Conservation (phyloP, 2,888 invertebrate species). For the Kuschelorhynchus macadamiae region DNA sequence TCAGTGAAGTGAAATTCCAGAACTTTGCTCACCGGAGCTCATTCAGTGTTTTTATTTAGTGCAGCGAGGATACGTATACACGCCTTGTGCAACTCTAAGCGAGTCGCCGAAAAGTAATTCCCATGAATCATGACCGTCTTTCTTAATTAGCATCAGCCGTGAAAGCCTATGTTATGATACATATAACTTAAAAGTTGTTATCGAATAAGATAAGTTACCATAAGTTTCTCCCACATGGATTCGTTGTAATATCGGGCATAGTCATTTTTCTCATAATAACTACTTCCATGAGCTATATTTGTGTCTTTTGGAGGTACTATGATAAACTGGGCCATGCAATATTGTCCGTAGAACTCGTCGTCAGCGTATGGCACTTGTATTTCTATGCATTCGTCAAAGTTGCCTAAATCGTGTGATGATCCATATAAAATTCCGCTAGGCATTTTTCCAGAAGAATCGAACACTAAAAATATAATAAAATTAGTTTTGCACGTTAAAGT, state of each 20-base stretch:
- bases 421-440: conserved; percentile 78
- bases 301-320: conserved; percentile 59
- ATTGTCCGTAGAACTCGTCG: conserved; percentile 72
- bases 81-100: too few relatives aligned
- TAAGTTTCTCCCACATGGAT: conserved; percentile 46
- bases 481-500: too few relatives aligned
- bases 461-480: conserved; percentile 77
- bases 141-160: too few relatives aligned
- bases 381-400: conserved; percentile 79
- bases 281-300: conserved; percentile 22
- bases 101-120: too few relatives aligned
- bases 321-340: conserved; percentile 74
- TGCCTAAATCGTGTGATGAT: conserved; percentile 78
- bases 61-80: too few relatives aligned
- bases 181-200: too few relatives aligned
- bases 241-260: conserved; percentile 41
- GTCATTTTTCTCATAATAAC: conserved; percentile 37
- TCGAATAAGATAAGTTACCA: too few relatives aligned
- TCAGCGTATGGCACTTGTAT: conserved; percentile 55
- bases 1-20: too few relatives aligned
- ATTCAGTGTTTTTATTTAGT: too few relatives aligned
- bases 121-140: too few relatives aligned
- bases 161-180: too few relatives aligned
- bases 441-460: conserved; percentile 80
- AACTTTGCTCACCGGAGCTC: too few relatives aligned